Conservation (phyloP, 1,140 invertebrate species). For the Meteorus sp. region DNA sequence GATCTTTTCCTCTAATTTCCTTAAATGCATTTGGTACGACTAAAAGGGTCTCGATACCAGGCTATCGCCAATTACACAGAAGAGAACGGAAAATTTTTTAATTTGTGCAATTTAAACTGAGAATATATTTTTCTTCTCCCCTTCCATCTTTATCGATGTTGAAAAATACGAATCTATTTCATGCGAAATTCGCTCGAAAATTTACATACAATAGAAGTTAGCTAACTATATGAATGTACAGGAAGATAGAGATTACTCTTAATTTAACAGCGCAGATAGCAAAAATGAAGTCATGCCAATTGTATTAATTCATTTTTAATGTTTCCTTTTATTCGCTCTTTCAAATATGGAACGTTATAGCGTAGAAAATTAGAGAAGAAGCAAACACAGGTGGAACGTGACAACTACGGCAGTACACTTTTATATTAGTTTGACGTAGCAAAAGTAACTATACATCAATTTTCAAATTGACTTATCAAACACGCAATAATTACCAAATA, state of each 20-base stretch:
- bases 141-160: slow-evolving; percentile 25
- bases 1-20: slow-evolving; percentile 26
- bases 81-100: neutral
- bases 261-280: slow-evolving; percentile 15
- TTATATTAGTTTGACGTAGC: neutral
- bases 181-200: slow-evolving; percentile 41
- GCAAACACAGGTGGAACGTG: neutral
- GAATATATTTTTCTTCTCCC: neutral
- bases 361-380: neutral
- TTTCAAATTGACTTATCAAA: slow-evolving; percentile 17
- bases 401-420: neutral
- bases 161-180: slow-evolving; percentile 53
- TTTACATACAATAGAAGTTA: slow-evolving; percentile 46
- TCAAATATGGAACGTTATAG: neutral
- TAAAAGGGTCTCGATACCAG: slow-evolving; percentile 48
- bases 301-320: neutral
- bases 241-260: slow-evolving; percentile 47
- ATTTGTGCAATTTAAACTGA: neutral
- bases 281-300: neutral
- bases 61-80: slow-evolving; percentile 35
- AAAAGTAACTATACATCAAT: neutral
- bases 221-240: slow-evolving; percentile 45
- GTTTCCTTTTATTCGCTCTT: neutral
- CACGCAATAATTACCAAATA: neutral
- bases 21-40: slow-evolving; percentile 60